Evolutionary conservation across 2,113 vertebrate genomes (phyloP).

Genomic region (Lonchura striata): DNA sequence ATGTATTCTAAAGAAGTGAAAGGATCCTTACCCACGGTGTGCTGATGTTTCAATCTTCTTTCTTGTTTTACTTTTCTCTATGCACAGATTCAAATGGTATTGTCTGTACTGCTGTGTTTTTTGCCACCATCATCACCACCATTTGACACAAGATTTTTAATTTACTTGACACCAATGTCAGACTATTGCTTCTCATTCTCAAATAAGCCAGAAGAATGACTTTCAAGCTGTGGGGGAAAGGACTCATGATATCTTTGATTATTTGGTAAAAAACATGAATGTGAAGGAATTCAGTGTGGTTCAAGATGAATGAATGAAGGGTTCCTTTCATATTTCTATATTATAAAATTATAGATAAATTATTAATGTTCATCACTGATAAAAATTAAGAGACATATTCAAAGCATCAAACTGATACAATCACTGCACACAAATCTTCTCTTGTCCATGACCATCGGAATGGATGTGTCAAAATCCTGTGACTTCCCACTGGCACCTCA

Average conservation of each 20-base stretch:
- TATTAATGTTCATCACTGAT: neutral
- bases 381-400: neutral
- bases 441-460: neutral
- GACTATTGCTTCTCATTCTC: neutral
- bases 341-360: neutral
- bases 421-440: neutral
- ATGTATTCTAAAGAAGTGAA: neutral
- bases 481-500: neutral
- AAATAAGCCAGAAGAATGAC: neutral
- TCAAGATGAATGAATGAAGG: neutral
- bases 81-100: neutral
- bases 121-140: neutral
- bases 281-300: neutral
- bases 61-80: neutral
- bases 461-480: neutral
- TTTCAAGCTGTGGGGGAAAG: neutral
- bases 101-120: neutral
- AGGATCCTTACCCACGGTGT: neutral
- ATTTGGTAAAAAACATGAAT: neutral
- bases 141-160: neutral
- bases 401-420: neutral
- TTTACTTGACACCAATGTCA: neutral
- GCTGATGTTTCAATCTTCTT: neutral
- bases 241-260: neutral
- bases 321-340: neutral